These are phyloP conservation scores for Okapia johnstoni DNA, from an alignment of 2,113 vertebrate genomes.

Conservation along the genomic window DNA sequence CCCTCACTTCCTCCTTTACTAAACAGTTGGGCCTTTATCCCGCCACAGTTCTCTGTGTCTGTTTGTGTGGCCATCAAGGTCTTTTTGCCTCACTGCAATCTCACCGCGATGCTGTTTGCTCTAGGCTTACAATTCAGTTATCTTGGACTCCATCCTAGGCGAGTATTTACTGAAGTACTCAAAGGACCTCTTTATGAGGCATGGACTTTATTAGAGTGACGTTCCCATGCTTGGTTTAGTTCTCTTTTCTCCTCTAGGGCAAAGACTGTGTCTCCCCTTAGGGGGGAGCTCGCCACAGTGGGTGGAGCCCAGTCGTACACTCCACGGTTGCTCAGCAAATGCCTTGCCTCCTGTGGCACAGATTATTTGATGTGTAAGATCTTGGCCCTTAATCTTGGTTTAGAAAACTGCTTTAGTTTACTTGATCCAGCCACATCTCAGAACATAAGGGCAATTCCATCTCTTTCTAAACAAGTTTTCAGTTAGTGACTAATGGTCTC, in stretches of 20 bases:
- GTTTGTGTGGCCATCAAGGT: neutral
- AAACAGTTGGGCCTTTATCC: neutral
- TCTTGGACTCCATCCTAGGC: conserved; percentile 53
- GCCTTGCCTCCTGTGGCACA: neutral
- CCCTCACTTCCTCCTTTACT: neutral
- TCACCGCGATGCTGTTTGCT: neutral
- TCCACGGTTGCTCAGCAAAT: neutral
- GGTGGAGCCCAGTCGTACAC: neutral
- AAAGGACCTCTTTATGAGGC: conserved; percentile 61
- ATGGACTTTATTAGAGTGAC: conserved; percentile 29
- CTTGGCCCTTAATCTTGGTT: neutral
- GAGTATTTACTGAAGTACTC: conserved; percentile 57
- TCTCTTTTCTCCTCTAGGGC: conserved; percentile 10
- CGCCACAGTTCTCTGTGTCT: neutral
- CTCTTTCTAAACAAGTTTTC: conserved; percentile 30
- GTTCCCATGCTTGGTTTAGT: conserved; percentile 35
- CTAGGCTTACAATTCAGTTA: neutral
- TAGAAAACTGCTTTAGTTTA: conserved; percentile 3
- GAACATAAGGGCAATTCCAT: neutral
- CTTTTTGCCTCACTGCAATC: neutral
- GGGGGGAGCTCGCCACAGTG: neutral
- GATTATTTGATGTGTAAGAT: neutral
- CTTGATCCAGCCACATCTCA: neutral
- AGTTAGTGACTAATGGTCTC: neutral
- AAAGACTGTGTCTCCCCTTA: neutral